Conservation (phyloP, 2,888 invertebrate genomes). For the Epirrhoe tristata region DNA sequence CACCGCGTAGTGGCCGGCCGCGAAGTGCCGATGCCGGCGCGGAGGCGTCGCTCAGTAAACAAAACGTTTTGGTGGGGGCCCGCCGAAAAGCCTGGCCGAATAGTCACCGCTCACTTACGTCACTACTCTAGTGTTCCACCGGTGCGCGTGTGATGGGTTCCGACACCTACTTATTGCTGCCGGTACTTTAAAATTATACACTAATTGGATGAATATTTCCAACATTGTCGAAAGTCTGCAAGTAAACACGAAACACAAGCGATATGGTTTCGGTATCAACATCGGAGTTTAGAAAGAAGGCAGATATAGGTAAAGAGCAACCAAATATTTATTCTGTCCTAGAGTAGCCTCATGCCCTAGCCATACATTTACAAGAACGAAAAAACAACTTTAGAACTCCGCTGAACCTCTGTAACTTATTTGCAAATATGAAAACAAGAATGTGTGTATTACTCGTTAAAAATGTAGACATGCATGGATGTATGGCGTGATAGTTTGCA, state of each 20-base stretch:
- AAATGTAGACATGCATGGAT: no score
- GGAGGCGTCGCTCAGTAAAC: conserved; percentile 78
- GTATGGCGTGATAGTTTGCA: no score
- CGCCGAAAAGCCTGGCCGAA: conserved; percentile 80
- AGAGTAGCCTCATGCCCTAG: no score
- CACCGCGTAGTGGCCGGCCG: conserved; percentile 74
- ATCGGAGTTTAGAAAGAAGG: background rate
- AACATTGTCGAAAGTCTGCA: background rate
- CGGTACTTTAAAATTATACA: conserved; percentile 34
- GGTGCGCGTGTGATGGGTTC: conserved; percentile 53
- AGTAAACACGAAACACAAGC: background rate
- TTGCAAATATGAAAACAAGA: no score
- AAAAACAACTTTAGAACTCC: no score
- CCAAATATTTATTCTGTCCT: no score
- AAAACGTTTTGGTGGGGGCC: conserved; percentile 82
- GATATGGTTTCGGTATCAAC: background rate
- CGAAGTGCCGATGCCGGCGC: conserved; percentile 80
- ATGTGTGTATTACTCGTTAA: no score
- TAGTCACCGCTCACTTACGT: conserved; percentile 78
- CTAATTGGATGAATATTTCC: conserved; percentile 29
- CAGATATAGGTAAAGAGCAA: no score
- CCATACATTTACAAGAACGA: no score
- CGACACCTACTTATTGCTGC: conserved; percentile 29
- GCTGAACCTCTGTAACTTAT: no score
- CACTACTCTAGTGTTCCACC: conserved; percentile 59